Percentiles rank a stretch among this genome's conserved stretches.
Conservation (phyloP, 1,140 invertebrate genomes). For the Contarinia nasturtii region DNA sequence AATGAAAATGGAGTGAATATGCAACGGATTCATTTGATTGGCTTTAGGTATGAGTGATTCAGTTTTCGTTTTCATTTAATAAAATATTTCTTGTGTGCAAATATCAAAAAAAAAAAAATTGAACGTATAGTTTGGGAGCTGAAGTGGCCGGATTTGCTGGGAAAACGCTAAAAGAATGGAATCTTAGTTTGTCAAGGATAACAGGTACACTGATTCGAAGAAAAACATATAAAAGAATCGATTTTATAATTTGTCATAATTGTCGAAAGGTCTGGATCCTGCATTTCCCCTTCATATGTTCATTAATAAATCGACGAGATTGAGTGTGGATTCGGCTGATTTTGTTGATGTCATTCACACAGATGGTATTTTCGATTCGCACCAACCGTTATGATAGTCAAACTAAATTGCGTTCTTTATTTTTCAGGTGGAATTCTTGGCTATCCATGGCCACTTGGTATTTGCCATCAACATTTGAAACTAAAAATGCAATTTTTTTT, state of each 20-base stretch:
- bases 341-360: constrained; percentile 90
- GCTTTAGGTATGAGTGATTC: constrained; percentile 31
- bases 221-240: too few species aligned
- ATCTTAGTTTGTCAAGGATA: constrained; percentile 31
- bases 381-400: too few species aligned
- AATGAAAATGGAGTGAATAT: constrained; percentile 31
- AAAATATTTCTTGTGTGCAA: too few species aligned
- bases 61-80: constrained; percentile 2
- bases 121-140: constrained; percentile 53
- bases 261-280: constrained; percentile 70
- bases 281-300: constrained; percentile 64
- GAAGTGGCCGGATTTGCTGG: constrained; percentile 77
- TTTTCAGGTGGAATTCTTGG: constrained; percentile 58
- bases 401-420: too few species aligned
- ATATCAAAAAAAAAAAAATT: too few species aligned
- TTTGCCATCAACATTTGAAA: too few species aligned
- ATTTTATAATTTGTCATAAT: too few species aligned
- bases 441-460: constrained; percentile 42
- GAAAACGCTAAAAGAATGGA: constrained; percentile 33
- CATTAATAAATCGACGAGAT: constrained; percentile 40
- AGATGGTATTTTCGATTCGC: constrained; percentile 25
- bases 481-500: too few species aligned
- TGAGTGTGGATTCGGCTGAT: constrained; percentile 54
- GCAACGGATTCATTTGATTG: constrained; percentile 59
- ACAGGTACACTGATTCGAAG: constrained; percentile 33